A percentile compares a stretch with the other conserved stretches of the same genome.
Conservation (phyloP, 2,888 invertebrate genomes). For the Ormyrus labotus region DNA sequence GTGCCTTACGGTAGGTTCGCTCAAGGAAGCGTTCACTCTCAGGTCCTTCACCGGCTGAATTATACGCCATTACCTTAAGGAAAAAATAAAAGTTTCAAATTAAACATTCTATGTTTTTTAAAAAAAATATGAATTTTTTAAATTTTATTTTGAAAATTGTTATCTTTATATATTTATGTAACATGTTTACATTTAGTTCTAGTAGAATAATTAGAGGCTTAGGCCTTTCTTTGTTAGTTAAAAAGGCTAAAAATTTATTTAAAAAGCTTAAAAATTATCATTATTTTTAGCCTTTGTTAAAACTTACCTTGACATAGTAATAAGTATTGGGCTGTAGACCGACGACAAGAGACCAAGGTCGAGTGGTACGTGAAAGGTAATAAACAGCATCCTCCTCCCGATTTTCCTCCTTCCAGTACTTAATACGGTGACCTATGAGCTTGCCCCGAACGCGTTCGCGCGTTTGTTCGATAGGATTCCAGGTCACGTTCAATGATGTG, state of each 20-base stretch:
- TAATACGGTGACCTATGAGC: conserved; percentile 94
- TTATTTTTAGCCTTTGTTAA: background rate
- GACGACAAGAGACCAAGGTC: conserved; percentile 92
- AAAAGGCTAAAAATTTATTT: no score
- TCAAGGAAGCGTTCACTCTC: conserved; percentile 94
- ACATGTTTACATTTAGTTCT: no score
- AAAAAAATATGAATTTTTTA: background rate
- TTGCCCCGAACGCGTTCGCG: conserved; percentile 91
- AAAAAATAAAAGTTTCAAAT: background rate
- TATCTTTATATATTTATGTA: no score
- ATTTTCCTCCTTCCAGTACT: conserved; percentile 90
- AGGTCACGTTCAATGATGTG: conserved; percentile 93
- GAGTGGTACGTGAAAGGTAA: conserved; percentile 89
- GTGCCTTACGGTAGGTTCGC: conserved; percentile 92
- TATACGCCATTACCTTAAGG: conserved; percentile 89
- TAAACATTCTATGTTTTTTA: no score
- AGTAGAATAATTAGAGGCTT: no score
- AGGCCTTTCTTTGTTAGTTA: no score
- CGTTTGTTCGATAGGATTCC: conserved; percentile 91
- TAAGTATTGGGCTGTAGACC: conserved; percentile 95
- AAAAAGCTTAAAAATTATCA: no score
- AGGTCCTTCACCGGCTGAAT: conserved; percentile 96
- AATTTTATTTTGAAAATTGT: no score
- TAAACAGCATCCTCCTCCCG: conserved; percentile 88
- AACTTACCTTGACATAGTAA: conserved; percentile 87